phyloP scores from a whole-genome alignment of 2,888 invertebrate genomes.

The Syrista parreyssii region DNA sequence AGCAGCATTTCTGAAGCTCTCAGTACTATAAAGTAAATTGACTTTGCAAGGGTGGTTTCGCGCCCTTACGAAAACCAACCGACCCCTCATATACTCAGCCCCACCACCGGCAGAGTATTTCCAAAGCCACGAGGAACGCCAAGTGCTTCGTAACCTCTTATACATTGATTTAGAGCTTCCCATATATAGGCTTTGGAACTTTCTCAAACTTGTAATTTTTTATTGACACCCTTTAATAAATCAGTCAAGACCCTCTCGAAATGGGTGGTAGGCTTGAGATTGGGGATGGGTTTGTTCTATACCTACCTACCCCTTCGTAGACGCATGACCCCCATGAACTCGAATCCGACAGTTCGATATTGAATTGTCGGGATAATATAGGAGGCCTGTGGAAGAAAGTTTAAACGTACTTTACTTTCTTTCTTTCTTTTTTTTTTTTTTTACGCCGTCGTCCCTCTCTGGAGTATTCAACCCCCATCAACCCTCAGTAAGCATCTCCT shows the following conservation, averaged over 20 bases:
- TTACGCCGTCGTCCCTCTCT: not conserved
- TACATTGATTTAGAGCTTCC: constrained; percentile 20
- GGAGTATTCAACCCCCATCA: not conserved
- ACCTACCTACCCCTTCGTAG: not conserved
- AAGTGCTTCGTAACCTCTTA: not conserved
- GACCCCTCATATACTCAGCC: not conserved
- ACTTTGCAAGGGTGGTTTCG: constrained; percentile 15
- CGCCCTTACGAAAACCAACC: constrained; percentile 8
- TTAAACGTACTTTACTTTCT: not conserved
- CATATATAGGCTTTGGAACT: constrained; percentile 6
- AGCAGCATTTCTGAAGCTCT: constrained; percentile 10
- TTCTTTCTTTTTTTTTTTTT: not conserved
- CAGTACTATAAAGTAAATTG: constrained; percentile 18
- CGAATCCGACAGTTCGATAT: not conserved
- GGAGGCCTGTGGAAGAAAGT: not conserved
- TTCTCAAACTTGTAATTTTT: constrained; percentile 28
- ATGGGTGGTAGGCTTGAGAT: not conserved
- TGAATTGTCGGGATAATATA: not conserved
- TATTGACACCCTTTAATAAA: constrained; percentile 31
- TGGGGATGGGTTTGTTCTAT: not conserved
- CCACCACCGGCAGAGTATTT: constrained; percentile 13
- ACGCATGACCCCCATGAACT: not conserved
- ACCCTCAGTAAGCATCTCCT: not conserved
- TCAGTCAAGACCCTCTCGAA: constrained; percentile 9
- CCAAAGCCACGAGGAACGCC: constrained; percentile 12